Percentiles rank a stretch among this genome's conserved stretches.
Evolutionary conservation across 2,888 invertebrate species (phyloP).

Genomic region (Andrena chrysosceles): DNA sequence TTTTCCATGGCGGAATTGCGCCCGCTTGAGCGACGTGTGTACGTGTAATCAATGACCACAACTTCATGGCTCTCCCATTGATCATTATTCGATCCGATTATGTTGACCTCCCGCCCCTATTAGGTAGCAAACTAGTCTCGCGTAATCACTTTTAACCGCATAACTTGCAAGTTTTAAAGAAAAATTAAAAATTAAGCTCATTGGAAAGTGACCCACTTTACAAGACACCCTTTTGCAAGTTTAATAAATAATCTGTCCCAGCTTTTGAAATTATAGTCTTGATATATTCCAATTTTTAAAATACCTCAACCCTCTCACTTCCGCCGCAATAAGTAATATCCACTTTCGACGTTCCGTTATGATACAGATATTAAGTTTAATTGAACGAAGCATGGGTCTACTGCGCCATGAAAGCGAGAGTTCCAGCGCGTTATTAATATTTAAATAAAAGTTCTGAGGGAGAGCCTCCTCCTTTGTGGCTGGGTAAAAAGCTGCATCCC

Average conservation of each 20-base stretch:
- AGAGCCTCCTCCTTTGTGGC: slow-evolving; percentile 70
- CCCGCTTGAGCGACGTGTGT: slow-evolving; percentile 35
- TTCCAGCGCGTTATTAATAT: slow-evolving; percentile 78
- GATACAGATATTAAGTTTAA: slow-evolving; percentile 79
- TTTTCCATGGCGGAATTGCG: slow-evolving; percentile 61
- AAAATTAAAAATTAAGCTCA: neutral
- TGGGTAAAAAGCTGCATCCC: slow-evolving; percentile 50
- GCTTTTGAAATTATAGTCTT: neutral
- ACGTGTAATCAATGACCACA: slow-evolving; percentile 13
- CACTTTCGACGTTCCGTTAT: slow-evolving; percentile 56
- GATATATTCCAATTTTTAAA: neutral
- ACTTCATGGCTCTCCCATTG: slow-evolving; percentile 27
- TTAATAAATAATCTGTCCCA: neutral
- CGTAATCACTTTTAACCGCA: neutral
- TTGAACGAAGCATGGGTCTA: slow-evolving; percentile 75
- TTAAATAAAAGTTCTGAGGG: slow-evolving; percentile 76
- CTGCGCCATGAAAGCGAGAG: slow-evolving; percentile 58
- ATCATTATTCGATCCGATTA: slow-evolving; percentile 12
- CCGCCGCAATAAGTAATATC: slow-evolving; percentile 69
- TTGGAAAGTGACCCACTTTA: neutral
- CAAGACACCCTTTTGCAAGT: neutral
- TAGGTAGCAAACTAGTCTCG: neutral
- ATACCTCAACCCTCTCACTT: neutral
- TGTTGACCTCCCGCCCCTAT: neutral
- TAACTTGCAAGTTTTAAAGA: too few relatives aligned